phyloP scores from a whole-genome alignment of 2,888 invertebrate genomes.

The Orthosia gothica region DNA sequence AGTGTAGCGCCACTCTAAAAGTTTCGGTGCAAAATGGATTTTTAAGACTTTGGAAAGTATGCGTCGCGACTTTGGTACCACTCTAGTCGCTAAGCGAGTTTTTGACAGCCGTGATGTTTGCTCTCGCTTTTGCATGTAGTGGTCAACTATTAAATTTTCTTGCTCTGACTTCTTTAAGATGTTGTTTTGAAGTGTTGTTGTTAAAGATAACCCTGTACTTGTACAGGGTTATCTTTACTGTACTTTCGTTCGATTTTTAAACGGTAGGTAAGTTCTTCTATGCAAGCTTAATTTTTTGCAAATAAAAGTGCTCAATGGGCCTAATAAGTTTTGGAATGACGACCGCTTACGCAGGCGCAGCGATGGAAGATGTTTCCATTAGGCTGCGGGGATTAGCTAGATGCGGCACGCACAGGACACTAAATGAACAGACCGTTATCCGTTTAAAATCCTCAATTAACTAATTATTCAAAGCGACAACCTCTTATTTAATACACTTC shows the following conservation, averaged over 20 bases:
- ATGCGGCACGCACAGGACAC: too few relatives aligned
- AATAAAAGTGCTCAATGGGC: neutral
- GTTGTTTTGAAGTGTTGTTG: conserved; percentile 20
- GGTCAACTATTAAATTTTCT: conserved; percentile 22
- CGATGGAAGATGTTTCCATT: too few relatives aligned
- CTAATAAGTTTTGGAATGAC: too few relatives aligned
- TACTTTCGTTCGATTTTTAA: conserved; percentile 15
- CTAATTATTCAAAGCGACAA: conserved; percentile 27
- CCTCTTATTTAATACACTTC: conserved; percentile 25
- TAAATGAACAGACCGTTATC: neutral
- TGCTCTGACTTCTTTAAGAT: neutral
- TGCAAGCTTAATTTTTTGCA: neutral
- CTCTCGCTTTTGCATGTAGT: conserved; percentile 1
- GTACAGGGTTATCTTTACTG: too few relatives aligned
- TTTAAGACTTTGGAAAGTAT: conserved; percentile 44
- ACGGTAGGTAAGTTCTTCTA: neutral
- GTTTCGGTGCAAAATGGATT: conserved; percentile 55
- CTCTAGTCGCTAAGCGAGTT: conserved; percentile 10
- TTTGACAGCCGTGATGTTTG: conserved; percentile 12
- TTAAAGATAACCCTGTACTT: too few relatives aligned
- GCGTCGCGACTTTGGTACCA: neutral
- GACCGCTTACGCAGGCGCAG: too few relatives aligned
- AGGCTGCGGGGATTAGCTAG: too few relatives aligned
- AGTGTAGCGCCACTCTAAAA: conserved; percentile 55
- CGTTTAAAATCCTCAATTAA: neutral